Evolutionary conservation across 2,113 vertebrate genomes (phyloP), one percentile per base, ranked within the genome.

Genomic region (Struthio camelus): DNA sequence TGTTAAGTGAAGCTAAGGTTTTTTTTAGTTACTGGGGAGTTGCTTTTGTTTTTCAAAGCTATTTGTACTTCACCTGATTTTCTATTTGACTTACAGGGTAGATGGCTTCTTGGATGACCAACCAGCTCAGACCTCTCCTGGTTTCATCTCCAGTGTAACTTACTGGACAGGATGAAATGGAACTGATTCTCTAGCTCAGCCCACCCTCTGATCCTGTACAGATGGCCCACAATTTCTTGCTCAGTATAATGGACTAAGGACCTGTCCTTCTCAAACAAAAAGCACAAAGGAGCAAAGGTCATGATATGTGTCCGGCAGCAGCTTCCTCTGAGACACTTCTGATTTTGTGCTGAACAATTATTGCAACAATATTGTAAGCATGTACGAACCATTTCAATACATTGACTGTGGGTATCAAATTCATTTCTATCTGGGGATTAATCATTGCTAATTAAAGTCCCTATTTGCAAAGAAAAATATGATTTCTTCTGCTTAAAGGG

Each of bases 391-490:
- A 0, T 40, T 81, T 70, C 22, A 81, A 67, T 89, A 66, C 75
- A 28, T 36, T 48, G 23, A 88, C 50, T 59, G 18, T 66, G 46
- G 51, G 5, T 42, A 86, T 32, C 6, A 50, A 36, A 53, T 71
- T 75, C 4, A 54, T 90, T 75, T 84, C 38, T 67, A 15, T 53
- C 54, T 71, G 25, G 18, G 7, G 25, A 87, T 93, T 72, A 88
- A 86, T 81, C 42, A 38, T 5, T 51, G 36, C 53, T 80, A 42
- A 87, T 80, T 80, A 51, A 95, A 90, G 58, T 82, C 53, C 32
- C 10, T 40, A 6, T 93, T 89, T 91, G 82, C 79, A 94, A 91
- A 89, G n/a, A 38, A 82, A 95, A 85, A 51, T 14, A 81, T 79
- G 11, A 56, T 58, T 85, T 76, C 59, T 28, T 82, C 20, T 85